Evolutionary conservation across 2,888 invertebrate species (phyloP).

Genomic region (Lamellibrachia satsuma): DNA sequence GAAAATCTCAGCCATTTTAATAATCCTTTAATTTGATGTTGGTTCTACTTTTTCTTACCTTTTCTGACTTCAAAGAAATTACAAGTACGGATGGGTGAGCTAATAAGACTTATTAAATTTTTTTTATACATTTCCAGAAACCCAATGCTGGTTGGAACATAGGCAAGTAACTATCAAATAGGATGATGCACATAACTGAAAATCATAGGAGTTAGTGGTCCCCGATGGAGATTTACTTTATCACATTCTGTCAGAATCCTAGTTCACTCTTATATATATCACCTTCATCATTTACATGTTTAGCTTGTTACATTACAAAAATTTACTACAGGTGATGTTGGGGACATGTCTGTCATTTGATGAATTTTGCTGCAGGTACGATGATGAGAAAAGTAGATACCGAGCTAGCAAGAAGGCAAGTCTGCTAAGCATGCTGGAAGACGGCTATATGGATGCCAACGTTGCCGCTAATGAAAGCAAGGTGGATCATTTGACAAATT

Average conservation of each 20-base stretch:
- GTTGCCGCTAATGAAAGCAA: constrained; percentile 53
- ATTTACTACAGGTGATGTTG: not conserved
- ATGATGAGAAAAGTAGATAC: not conserved
- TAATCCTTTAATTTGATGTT: not conserved
- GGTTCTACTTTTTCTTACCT: not conserved
- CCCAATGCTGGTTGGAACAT: no score
- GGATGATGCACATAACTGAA: not conserved
- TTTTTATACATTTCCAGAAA: no score
- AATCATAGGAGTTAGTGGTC: not conserved
- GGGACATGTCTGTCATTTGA: not conserved
- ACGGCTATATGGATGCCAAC: constrained; percentile 51
- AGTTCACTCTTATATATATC: not conserved
- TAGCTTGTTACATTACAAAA: not conserved
- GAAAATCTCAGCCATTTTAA: not conserved
- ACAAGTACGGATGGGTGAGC: no score
- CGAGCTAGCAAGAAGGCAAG: constrained; percentile 24
- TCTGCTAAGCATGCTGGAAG: constrained; percentile 52
- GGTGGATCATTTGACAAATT: constrained; percentile 31
- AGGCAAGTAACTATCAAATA: not conserved
- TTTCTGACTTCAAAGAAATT: no score
- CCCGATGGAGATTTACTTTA: not conserved
- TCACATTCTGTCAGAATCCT: not conserved
- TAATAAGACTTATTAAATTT: no score
- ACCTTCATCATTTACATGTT: not conserved
- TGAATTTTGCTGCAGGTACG: constrained; percentile 17